A percentile compares a stretch with the other conserved stretches of the same genome.
These are phyloP conservation scores for Blomia tropicalis DNA, from an alignment of 2,888 invertebrate species.

Conservation along the genomic window DNA sequence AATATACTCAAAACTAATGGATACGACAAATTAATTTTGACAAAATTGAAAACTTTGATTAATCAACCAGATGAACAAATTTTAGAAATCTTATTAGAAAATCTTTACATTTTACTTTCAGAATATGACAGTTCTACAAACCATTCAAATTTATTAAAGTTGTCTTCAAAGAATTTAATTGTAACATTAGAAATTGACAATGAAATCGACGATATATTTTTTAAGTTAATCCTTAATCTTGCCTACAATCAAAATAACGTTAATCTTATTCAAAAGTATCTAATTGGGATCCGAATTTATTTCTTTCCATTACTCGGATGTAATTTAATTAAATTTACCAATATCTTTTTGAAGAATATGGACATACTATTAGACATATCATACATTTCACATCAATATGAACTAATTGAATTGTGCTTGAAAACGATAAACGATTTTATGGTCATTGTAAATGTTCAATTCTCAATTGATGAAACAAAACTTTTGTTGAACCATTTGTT, in stretches of 20 bases:
- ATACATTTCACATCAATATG: neutral
- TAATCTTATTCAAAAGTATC: neutral
- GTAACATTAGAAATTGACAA: neutral
- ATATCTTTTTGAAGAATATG: neutral
- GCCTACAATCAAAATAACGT: neutral
- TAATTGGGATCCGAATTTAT: neutral
- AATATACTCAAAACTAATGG: neutral
- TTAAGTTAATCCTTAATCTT: neutral
- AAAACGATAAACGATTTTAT: neutral
- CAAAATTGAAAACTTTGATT: neutral
- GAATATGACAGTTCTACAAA: no score
- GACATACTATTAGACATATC: neutral
- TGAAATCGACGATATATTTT: neutral
- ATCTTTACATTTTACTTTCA: neutral
- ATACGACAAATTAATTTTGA: neutral
- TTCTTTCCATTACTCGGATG: conserved; percentile 4
- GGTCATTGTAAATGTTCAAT: neutral
- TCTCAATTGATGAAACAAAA: neutral
- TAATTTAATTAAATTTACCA: neutral
- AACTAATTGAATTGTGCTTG: neutral
- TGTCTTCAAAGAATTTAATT: neutral
- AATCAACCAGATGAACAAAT: neutral
- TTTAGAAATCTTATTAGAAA: neutral
- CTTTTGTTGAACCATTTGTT: neutral
- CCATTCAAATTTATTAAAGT: neutral